Base-by-base conservation (phyloP, 2,797 vertebrate genomes). In the Halcyon smyrnensis region DNA sequence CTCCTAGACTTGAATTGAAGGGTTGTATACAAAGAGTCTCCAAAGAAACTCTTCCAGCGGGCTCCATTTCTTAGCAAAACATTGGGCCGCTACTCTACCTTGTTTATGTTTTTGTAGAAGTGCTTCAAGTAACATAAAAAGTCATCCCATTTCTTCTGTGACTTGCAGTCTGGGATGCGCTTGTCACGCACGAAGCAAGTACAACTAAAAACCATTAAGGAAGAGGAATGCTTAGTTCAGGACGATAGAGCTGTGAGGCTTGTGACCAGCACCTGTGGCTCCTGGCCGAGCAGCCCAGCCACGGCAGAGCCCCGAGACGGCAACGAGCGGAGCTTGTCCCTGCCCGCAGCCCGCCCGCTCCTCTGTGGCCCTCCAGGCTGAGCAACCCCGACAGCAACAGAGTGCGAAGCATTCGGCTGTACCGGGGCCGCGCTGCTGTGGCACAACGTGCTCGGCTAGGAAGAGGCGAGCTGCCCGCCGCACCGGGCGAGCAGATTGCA, bases 401-500 rank as follows among this genome's bases (percentile, higher is more conserved):
- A 93, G 91, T 95, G 95, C 90, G 41, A 85, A 92, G 96, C 95
- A 93, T 70, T 83, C 94, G 21, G 90, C 30, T 2, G 25, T n/a
- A 56, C 46, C 12, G 3, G 68, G 54, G 46, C 89, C 77, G n/a
- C 15, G n/a, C 91, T 74, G 13, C 15, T 74, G 95, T 63, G 84
- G 93, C 95, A 89, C 77, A 96, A 88, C 91, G 84, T 60, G 84
- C 75, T 63, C 7, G 2, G 36, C n/a, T 25, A 56, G 1, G 28
- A 64, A 65, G 87, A 86, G 88, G 81, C 63, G 34, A 90, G 84
- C 68, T 70, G 91, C 91, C 93, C 70, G 91, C 94, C 46, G 84
- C 93, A 88, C 59, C 13, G 56, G n/a, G 95, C 86, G 41, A 80
- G 95, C 97, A 88, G 95, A 80, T 78, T 95, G 96, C 89, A 48